These are phyloP conservation scores for Gasterosteus aculeatus DNA, from an alignment of 2,113 vertebrate species.

Conservation along the genomic window DNA sequence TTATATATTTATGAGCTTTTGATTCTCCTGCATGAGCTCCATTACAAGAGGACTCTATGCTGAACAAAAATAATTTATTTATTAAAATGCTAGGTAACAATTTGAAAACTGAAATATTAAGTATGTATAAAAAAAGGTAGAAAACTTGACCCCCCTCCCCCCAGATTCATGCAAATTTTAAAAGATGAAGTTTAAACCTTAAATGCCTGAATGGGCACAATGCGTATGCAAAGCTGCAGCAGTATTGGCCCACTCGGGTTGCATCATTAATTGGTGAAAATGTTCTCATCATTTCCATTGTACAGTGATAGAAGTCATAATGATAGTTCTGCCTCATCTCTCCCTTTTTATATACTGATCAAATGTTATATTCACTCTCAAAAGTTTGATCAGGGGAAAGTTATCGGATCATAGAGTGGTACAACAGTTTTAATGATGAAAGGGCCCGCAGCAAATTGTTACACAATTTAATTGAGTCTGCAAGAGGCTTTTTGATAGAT, in stretches of 20 bases:
- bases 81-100: no score
- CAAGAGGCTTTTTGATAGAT: conserved; percentile 51
- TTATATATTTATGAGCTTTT: conserved; percentile 15
- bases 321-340: conserved; percentile 28
- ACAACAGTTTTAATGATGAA: conserved; percentile 72
- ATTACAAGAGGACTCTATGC: conserved; percentile 25
- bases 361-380: conserved; percentile 46
- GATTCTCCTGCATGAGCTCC: conserved; percentile 31
- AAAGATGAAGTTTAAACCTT: not conserved
- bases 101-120: no score
- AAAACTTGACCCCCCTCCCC: not conserved
- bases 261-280: conserved; percentile 39
- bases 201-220: not conserved
- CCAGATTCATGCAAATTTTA: not conserved
- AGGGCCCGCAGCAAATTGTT: conserved; percentile 66
- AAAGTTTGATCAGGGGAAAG: conserved; percentile 52
- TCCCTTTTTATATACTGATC: conserved; percentile 23
- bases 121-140: no score
- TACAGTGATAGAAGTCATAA: not conserved
- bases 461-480: conserved; percentile 58
- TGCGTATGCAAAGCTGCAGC: not conserved
- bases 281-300: conserved; percentile 6
- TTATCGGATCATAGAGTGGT: conserved; percentile 40
- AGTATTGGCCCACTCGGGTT: conserved; percentile 13
- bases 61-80: conserved; percentile 11